Conservation (phyloP, 1,140 invertebrate species). For the Apis florea region DNA sequence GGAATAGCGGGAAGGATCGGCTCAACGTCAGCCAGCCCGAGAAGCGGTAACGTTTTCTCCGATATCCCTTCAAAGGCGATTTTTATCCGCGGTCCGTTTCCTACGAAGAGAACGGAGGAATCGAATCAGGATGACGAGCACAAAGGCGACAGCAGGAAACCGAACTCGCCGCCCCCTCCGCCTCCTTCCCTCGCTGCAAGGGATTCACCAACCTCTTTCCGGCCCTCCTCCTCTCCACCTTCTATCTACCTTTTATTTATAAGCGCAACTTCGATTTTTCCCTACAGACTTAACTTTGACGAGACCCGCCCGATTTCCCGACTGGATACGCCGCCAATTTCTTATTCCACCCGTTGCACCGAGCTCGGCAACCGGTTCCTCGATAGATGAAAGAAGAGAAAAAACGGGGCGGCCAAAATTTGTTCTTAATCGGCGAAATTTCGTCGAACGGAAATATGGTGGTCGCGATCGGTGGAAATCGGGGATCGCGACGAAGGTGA, state of each 20-base stretch:
- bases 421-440: too few species aligned
- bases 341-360: constrained; percentile 30
- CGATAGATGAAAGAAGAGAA: too few species aligned
- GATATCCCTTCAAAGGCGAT: constrained; percentile 62
- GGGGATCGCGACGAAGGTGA: not conserved
- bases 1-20: constrained; percentile 43
- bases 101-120: constrained; percentile 58
- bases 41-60: constrained; percentile 50
- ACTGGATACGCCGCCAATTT: constrained; percentile 60
- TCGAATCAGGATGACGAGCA: constrained; percentile 66
- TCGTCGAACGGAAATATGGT: too few species aligned
- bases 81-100: constrained; percentile 66
- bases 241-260: constrained; percentile 7
- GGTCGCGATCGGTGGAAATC: not conserved
- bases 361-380: too few species aligned
- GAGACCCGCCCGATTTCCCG: constrained; percentile 62
- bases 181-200: constrained; percentile 12
- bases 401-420: too few species aligned
- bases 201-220: constrained; percentile 21
- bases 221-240: constrained; percentile 17
- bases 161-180: too few species aligned
- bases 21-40: constrained; percentile 48
- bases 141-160: constrained; percentile 61
- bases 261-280: constrained; percentile 59
- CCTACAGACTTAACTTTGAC: constrained; percentile 60